Evolutionary conservation across 2,113 vertebrate species (phyloP).

Genomic region (Oenanthe melanoleuca): DNA sequence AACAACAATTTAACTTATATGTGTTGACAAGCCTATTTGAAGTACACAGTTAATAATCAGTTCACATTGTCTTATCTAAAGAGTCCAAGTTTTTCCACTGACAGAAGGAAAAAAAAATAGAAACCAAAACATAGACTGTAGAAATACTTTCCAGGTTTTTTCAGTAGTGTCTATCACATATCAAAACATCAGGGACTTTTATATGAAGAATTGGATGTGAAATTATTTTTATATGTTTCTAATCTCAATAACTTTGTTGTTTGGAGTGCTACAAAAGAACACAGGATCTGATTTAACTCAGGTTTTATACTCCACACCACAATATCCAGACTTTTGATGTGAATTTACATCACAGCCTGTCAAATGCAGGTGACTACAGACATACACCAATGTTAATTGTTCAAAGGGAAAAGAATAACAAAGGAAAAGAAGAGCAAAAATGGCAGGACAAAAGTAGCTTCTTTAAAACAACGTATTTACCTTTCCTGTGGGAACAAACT

Average conservation of each 20-base stretch:
- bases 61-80: not conserved
- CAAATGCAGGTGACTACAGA: not conserved
- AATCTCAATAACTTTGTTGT: not conserved
- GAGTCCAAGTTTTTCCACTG: not conserved
- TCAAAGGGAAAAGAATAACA: not conserved
- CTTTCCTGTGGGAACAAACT: not conserved
- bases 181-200: not conserved
- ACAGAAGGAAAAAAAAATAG: not conserved
- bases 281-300: not conserved
- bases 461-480: conserved; percentile 1
- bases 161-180: not conserved
- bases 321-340: not conserved
- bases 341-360: not conserved
- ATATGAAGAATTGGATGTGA: not conserved
- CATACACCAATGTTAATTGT: not conserved
- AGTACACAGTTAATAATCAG: not conserved
- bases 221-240: not conserved
- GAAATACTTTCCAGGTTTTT: not conserved
- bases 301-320: not conserved
- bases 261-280: not conserved
- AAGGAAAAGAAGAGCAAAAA: not conserved
- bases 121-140: not conserved
- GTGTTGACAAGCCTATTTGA: not conserved
- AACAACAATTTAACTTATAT: not conserved
- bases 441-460: not conserved